These are phyloP conservation scores for Cichladusa arquata DNA, from an alignment of 2,113 vertebrate genomes.

Conservation along the genomic window DNA sequence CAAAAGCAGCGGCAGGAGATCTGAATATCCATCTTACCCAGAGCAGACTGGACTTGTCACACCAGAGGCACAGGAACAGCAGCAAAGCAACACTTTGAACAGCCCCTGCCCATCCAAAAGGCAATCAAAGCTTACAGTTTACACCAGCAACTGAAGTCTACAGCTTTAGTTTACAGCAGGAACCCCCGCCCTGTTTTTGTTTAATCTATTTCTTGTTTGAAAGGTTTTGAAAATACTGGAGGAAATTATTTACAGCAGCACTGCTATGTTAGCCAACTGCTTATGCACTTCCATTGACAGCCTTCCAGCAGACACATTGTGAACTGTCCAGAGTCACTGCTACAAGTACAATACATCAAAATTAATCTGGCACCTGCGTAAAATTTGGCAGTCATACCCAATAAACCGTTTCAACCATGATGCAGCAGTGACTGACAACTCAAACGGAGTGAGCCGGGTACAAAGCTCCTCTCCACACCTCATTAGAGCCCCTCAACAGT, in stretches of 20 bases:
- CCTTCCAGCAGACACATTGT: conserved; percentile 35
- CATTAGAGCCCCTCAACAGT: background rate
- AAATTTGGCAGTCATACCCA: conserved; percentile 70
- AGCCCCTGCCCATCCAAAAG: background rate
- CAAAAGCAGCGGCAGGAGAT: background rate
- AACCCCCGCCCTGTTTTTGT: background rate
- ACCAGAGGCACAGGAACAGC: background rate
- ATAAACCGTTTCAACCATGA: conserved; percentile 51
- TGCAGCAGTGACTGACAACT: conserved; percentile 58
- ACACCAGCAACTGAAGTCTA: background rate
- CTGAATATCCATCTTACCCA: background rate
- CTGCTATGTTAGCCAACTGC: background rate
- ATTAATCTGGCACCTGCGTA: conserved; percentile 68
- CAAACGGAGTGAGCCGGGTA: background rate
- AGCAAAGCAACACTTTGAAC: background rate
- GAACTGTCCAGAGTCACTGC: conserved; percentile 30
- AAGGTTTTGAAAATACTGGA: conserved; percentile 5
- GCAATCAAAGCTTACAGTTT: background rate
- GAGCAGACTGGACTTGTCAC: background rate
- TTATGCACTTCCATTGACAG: conserved; percentile 37
- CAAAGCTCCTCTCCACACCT: conserved; percentile 47
- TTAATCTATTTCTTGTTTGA: background rate
- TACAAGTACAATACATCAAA: conserved; percentile 56
- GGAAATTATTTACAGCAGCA: conserved; percentile 30
- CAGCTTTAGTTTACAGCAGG: background rate